Percentiles rank a stretch among this genome's conserved stretches.
Conservation (phyloP, 2,888 invertebrate genomes). For the Lochmaea crataegi region DNA sequence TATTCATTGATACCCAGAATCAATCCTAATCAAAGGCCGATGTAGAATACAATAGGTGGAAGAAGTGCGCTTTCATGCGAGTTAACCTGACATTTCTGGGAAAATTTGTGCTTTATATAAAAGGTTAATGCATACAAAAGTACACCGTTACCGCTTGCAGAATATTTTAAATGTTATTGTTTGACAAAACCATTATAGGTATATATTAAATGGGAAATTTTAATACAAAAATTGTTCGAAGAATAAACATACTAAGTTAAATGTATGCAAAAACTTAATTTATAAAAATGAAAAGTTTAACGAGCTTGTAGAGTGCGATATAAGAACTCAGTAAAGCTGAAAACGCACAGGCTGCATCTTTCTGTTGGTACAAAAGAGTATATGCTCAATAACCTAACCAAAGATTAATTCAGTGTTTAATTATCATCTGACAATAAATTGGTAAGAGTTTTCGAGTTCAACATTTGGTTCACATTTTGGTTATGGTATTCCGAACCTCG, state of each 20-base stretch:
- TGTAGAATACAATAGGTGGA: constrained; percentile 31
- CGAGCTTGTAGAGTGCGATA: too few relatives aligned
- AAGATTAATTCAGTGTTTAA: too few relatives aligned
- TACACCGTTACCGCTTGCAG: constrained; percentile 9
- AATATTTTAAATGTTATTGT: constrained; percentile 8
- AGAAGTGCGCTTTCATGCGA: constrained; percentile 31
- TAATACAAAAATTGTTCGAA: background rate
- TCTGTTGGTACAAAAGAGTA: too few relatives aligned
- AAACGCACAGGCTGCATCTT: too few relatives aligned
- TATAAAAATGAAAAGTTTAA: too few relatives aligned
- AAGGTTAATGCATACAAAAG: constrained; percentile 30
- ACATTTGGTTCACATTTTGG: too few relatives aligned
- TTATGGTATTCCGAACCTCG: too few relatives aligned
- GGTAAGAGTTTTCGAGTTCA: too few relatives aligned
- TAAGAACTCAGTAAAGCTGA: too few relatives aligned
- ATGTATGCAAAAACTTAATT: background rate
- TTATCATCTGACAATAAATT: too few relatives aligned
- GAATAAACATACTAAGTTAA: background rate
- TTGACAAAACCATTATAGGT: background rate
- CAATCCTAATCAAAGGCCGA: constrained; percentile 38
- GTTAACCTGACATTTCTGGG: constrained; percentile 32
- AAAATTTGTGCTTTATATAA: constrained; percentile 33
- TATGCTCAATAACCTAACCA: too few relatives aligned
- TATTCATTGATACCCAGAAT: constrained; percentile 41
- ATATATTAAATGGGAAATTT: background rate